Percentiles rank a stretch among this genome's conserved stretches.
phyloP scores from a whole-genome alignment of 2,113 vertebrate species.

The Amia ocellicauda region DNA sequence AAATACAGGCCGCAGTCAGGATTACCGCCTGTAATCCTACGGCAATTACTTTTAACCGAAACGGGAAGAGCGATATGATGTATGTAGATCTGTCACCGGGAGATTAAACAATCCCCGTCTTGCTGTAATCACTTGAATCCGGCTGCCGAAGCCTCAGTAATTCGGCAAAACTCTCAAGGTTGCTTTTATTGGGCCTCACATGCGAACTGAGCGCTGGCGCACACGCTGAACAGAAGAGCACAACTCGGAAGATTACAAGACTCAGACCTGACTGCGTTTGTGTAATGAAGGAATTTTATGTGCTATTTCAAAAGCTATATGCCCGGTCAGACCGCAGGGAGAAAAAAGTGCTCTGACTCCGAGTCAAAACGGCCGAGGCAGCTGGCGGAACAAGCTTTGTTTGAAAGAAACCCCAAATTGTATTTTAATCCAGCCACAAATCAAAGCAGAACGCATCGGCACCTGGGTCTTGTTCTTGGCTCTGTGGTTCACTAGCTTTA shows the following conservation, averaged over 20 bases:
- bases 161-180: conserved; percentile 48
- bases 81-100: too few relatives aligned
- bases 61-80: too few relatives aligned
- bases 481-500: too few relatives aligned
- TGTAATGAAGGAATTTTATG: conserved; percentile 31
- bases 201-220: conserved; percentile 37
- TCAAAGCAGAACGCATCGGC: background rate
- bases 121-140: conserved; percentile 42
- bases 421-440: conserved; percentile 21
- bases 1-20: too few relatives aligned
- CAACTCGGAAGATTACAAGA: conserved; percentile 51
- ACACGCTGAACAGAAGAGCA: conserved; percentile 23
- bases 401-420: conserved; percentile 16
- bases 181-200: conserved; percentile 20
- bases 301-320: conserved; percentile 42
- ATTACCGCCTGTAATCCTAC: too few relatives aligned
- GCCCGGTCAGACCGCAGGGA: conserved; percentile 30
- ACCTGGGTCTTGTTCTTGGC: too few relatives aligned
- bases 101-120: background rate
- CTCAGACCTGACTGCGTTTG: conserved; percentile 27
- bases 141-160: conserved; percentile 36
- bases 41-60: too few relatives aligned
- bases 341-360: conserved; percentile 31
- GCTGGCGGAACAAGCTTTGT: conserved; percentile 14
- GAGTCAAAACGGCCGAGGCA: conserved; percentile 22